These are phyloP conservation scores for Acronicta psi DNA, from an alignment of 2,888 invertebrate genomes.

Conservation along the genomic window DNA sequence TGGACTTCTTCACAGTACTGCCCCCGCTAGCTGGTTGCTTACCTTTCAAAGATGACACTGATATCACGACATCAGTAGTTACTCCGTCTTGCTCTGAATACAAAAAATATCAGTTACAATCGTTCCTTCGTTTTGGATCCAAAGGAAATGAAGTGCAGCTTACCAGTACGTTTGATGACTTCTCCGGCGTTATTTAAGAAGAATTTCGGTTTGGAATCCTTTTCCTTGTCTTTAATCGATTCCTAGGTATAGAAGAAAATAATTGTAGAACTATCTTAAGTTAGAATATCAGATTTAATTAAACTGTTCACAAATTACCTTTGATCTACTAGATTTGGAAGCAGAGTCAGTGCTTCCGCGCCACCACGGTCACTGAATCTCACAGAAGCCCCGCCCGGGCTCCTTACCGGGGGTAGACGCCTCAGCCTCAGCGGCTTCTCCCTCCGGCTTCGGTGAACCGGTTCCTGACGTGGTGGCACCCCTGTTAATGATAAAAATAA, in stretches of 20 bases:
- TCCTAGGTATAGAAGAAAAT: slow-evolving; percentile 67
- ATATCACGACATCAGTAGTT: slow-evolving; percentile 79
- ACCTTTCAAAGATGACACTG: slow-evolving; percentile 83
- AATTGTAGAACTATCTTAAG: background rate
- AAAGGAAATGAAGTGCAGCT: slow-evolving; percentile 32
- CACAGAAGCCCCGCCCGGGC: slow-evolving; percentile 87
- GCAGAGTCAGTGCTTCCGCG: slow-evolving; percentile 88
- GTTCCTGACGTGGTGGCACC: slow-evolving; percentile 75
- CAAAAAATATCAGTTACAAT: background rate
- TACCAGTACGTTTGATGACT: slow-evolving; percentile 85
- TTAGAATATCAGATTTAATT: background rate
- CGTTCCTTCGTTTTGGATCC: background rate
- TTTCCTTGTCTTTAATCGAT: slow-evolving; percentile 72
- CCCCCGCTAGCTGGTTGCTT: slow-evolving; percentile 86
- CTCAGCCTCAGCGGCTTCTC: slow-evolving; percentile 74
- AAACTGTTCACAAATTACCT: slow-evolving; percentile 64
- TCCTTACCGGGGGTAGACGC: slow-evolving; percentile 84
- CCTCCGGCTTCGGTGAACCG: slow-evolving; percentile 79
- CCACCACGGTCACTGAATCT: slow-evolving; percentile 90
- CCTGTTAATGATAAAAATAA: slow-evolving; percentile 51
- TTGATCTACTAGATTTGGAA: slow-evolving; percentile 88
- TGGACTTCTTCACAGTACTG: slow-evolving; percentile 85
- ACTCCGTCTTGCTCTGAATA: slow-evolving; percentile 79
- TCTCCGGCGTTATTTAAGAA: slow-evolving; percentile 87
- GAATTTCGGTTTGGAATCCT: slow-evolving; percentile 83